Evolutionary conservation across 2,113 vertebrate genomes (phyloP), one percentile per base, ranked within the genome.

Genomic region (Megalops atlanticus): DNA sequence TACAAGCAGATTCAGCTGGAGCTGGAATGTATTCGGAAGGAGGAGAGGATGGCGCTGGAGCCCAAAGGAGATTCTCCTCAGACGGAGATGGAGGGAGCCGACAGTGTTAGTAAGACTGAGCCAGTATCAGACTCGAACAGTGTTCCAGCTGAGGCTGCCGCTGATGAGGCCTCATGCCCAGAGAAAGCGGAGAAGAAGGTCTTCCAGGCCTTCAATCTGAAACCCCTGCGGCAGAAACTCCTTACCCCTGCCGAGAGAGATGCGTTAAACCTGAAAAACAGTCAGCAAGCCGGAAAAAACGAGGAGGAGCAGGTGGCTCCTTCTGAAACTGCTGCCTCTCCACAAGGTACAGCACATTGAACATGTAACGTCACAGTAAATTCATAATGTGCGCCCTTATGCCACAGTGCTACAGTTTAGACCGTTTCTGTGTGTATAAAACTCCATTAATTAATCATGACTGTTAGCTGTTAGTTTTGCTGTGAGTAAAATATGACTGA

Each of bases 1-100:
- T 99, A 99, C 85, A 97, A 97, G 81, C 96, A 99, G 89, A 99
- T 99, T 85, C 97, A 99, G 21, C 91, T 97, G 81, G 97, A 99
- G 88, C 95, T 99, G 74, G 98, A 99, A 78, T 96, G 94, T 83
- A 98, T 99, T 89, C 96, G 95, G 71, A 98, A 97, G 81, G 96
- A 98, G 92, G 98, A 99, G 91, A 97, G 94, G 79, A 93, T 95
- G 83, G 96, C 96, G 64, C 91, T 97, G 85, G 95, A 93, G 88
- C 94, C 89, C 72, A 92, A 85, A 41, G 92, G 94, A 52, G 92
- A 94, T 8, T 87, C 71, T n/a, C 85, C 86, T 24, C 92, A 91
- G 12, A 84, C 85, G 11, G 86, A 80, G 72, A 87, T 82, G 54
- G 76, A 84, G 71, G 86, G 89, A 81, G 4, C 84, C 1, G 76